A percentile compares a stretch with the other conserved stretches of the same genome.
These are phyloP conservation scores for Neoscelio sp. DNA, from an alignment of 2,888 invertebrate species.

Conservation along the genomic window DNA sequence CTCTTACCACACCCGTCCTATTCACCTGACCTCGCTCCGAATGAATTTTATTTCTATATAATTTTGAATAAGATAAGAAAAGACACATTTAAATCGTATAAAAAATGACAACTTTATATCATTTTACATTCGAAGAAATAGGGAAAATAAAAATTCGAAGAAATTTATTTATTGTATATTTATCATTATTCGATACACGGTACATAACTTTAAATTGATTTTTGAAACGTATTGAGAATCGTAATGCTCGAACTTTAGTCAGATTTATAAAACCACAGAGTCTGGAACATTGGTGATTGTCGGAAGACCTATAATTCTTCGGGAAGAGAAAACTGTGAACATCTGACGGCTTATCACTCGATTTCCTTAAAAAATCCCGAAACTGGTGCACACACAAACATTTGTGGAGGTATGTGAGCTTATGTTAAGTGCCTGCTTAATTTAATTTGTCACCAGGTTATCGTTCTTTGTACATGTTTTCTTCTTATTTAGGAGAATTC, in stretches of 20 bases:
- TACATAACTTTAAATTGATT: no score
- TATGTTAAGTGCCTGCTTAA: conserved; percentile 1
- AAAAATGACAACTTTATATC: no score
- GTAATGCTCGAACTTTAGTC: background rate
- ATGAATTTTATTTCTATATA: no score
- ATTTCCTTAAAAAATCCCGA: conserved; percentile 24
- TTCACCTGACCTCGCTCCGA: no score
- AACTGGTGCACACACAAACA: background rate
- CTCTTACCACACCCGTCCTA: no score
- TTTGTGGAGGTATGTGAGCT: conserved; percentile 3
- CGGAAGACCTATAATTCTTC: conserved; percentile 12
- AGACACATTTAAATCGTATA: no score
- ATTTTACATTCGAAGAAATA: no score
- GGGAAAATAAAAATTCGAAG: no score
- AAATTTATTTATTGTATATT: no score
- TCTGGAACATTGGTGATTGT: conserved; percentile 10
- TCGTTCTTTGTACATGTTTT: background rate
- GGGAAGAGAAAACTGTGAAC: background rate
- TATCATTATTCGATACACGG: no score
- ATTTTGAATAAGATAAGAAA: no score
- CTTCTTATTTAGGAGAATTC: conserved; percentile 1
- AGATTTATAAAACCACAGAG: background rate
- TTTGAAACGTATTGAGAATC: background rate
- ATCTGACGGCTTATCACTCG: conserved; percentile 3
- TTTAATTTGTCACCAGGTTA: no score